These are phyloP conservation scores for Oryzias dopingdopingensis DNA, from an alignment of 2,797 vertebrate genomes.

Conservation along the genomic window DNA sequence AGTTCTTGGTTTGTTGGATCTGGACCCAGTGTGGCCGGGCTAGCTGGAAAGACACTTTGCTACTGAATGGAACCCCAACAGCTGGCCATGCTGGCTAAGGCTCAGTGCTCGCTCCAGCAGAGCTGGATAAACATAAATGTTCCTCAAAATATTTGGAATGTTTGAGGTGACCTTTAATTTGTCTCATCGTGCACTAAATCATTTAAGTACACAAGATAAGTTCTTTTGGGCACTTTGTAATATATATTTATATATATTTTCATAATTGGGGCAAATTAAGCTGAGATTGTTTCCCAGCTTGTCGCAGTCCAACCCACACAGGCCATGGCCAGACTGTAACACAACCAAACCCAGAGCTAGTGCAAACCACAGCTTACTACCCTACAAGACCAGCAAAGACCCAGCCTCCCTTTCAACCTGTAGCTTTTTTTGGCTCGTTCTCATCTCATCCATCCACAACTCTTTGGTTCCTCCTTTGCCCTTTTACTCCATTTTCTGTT, in stretches of 20 bases:
- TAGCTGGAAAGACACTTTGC: constrained; percentile 67
- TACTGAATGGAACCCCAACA: constrained; percentile 64
- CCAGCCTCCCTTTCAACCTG: constrained; percentile 32
- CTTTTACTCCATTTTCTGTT: constrained; percentile 36
- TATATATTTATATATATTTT: constrained; percentile 48
- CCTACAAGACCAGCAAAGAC: constrained; percentile 58
- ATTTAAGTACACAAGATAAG: constrained; percentile 43
- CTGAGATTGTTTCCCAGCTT: constrained; percentile 44
- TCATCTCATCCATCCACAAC: constrained; percentile 32
- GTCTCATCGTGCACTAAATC: constrained; percentile 56
- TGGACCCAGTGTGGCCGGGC: constrained; percentile 49
- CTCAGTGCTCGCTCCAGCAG: constrained; percentile 50
- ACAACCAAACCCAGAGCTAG: constrained; percentile 52
- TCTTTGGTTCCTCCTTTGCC: constrained; percentile 46
- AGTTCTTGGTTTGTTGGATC: constrained; percentile 66
- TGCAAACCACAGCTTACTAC: constrained; percentile 58
- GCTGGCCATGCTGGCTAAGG: constrained; percentile 49
- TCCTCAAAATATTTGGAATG: constrained; percentile 61
- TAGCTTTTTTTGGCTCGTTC: constrained; percentile 27
- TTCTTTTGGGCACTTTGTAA: constrained; percentile 51
- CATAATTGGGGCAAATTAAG: constrained; percentile 28
- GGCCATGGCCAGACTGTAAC: constrained; percentile 63
- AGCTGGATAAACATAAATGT: constrained; percentile 67
- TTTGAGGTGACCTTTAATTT: constrained; percentile 53
- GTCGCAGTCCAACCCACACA: constrained; percentile 59